phyloP scores from a whole-genome alignment of 2,113 vertebrate species.

The Chelonoidis abingdonii region DNA sequence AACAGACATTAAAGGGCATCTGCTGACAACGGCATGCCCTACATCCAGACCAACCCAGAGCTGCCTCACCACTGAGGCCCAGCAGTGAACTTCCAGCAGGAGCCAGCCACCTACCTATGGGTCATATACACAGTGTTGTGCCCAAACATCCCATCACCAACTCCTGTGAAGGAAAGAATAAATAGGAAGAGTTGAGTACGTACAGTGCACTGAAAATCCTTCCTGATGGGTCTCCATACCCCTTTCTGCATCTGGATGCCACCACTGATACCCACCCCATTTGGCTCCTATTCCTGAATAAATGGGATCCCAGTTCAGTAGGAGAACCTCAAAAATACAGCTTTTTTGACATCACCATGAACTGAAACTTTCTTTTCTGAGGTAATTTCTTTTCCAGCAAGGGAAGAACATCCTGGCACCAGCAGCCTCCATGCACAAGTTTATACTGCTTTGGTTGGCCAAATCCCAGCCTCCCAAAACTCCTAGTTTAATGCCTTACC shows the following conservation, averaged over 20 bases:
- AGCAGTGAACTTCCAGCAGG: background rate
- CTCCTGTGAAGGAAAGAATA: background rate
- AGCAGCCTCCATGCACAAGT: background rate
- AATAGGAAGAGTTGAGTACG: too few relatives aligned
- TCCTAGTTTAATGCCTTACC: background rate
- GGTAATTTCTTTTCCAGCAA: background rate
- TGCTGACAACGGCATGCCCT: background rate
- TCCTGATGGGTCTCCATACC: background rate
- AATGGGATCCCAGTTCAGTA: background rate
- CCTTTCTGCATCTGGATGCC: background rate
- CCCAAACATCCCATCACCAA: background rate
- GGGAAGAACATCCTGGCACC: background rate
- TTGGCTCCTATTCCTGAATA: background rate
- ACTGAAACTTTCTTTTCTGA: background rate
- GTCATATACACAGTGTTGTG: background rate
- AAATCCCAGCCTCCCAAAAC: background rate
- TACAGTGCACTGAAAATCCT: background rate
- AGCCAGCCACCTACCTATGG: background rate
- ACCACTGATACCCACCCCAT: background rate
- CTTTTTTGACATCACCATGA: background rate
- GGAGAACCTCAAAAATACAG: background rate
- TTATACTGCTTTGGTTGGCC: background rate
- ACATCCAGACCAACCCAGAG: background rate
- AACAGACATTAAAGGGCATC: too few relatives aligned
- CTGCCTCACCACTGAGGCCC: background rate